These are phyloP conservation scores for Coboldia fuscipes DNA, from an alignment of 1,140 invertebrate genomes.

Conservation along the genomic window DNA sequence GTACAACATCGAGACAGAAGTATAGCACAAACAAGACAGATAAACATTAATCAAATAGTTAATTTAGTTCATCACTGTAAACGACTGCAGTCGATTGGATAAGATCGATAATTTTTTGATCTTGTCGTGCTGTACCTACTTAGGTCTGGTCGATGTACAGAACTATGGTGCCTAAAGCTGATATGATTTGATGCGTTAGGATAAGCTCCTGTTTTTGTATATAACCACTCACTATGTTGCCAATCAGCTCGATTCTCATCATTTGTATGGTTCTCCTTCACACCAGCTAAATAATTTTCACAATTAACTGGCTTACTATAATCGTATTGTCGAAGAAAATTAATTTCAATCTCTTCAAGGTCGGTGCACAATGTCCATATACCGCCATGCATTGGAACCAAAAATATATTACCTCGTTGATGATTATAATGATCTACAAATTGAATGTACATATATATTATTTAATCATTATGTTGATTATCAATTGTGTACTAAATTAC, in stretches of 20 bases:
- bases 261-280: conserved; percentile 29
- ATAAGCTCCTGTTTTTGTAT: too few relatives aligned
- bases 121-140: conserved; percentile 20
- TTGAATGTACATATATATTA: neutral
- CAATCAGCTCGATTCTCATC: conserved; percentile 52
- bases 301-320: conserved; percentile 46
- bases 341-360: conserved; percentile 45
- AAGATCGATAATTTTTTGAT: too few relatives aligned
- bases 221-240: conserved; percentile 65
- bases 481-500: neutral
- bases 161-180: too few relatives aligned
- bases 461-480: neutral
- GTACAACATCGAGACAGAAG: too few relatives aligned
- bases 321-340: conserved; percentile 35
- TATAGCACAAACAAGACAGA: too few relatives aligned
- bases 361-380: conserved; percentile 71
- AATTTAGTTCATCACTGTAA: too few relatives aligned
- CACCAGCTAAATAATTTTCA: conserved; percentile 55
- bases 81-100: too few relatives aligned
- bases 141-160: conserved; percentile 22
- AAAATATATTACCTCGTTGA: conserved; percentile 30
- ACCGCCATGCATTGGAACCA: conserved; percentile 66
- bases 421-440: neutral
- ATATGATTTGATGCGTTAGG: too few relatives aligned
- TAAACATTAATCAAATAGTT: too few relatives aligned